Evolutionary conservation across 2,113 vertebrate genomes (phyloP), one percentile per base, ranked within the genome.

Genomic region (Ageneiosus marmoratus): DNA sequence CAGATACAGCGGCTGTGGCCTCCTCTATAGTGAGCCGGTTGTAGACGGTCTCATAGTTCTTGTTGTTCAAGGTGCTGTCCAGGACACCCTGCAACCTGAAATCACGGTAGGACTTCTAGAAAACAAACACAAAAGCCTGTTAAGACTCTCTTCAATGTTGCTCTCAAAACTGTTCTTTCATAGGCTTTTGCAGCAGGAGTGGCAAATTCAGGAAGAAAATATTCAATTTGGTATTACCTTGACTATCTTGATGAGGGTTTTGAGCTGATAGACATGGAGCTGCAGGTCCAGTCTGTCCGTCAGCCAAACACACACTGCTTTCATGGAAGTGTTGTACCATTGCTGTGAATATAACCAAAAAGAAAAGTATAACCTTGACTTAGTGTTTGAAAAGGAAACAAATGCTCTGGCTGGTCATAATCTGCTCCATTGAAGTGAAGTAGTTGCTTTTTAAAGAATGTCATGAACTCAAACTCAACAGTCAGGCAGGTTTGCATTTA

Each of bases 181-280:
- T 41, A 24, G 34, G 22, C 9, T 27, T 29, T 65, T 67, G n/a
- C 15, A 44, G 24, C n/a, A 63, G 34, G 29, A 22, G 4, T 2
- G 18, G 2, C 29, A 55, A 9, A 77, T 81, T 60, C 10, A 2
- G 34, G 2, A 20, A 67, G 10, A 63, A 50, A 53, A 83, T 8
- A 15, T 9, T 37, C 1, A 5, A 51, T 22, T 6, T 46, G n/a
- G 65, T 48, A 89, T 95, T 94, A 99, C 98, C 97, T 99, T 99
- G 75, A 99, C 96, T 76, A 99, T 98, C 91, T 96, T 98, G 94
- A 99, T 99, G 92, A 99, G 97, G 0, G 95, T 98, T 92, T 98
- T 99, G 91, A 99, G 94, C 91, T 99, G 98, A 93, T 97, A 98
- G 84, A 95, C 91, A 90, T 99, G 97, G 81, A 99, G 97, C 91